Base-by-base conservation (phyloP, 2,113 vertebrate species). In the Lagopus muta region DNA sequence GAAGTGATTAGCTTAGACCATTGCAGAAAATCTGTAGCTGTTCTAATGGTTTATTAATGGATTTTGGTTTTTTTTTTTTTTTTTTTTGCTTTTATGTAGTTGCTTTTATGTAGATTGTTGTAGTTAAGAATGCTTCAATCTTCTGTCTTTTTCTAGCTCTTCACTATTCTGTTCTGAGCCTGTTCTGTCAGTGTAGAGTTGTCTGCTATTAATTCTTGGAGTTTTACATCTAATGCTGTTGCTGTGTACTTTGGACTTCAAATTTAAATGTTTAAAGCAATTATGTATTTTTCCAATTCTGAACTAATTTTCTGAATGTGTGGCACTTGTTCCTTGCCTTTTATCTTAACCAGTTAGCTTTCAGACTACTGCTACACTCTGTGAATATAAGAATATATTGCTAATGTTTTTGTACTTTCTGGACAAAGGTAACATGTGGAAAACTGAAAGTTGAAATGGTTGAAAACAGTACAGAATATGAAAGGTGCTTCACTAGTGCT, bases 261-360 rank as follows among this genome's bases (percentile, higher is more conserved):
- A 13, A 34, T 52, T 34, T 62, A 71, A 21, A 55, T 25, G 8
- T 71, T 69, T 72, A 61, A 50, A 92, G 20, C 7, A 27, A 11
- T 15, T 36, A 2, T 1, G 0, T 34, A 4, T 65, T 32, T 50
- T 77, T 18, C 13, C n/a, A 5, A 5, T 66, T 83, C 57, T 28
- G 62, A 60, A 13, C 62, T 54, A 21, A 20, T 72, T 84, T 86
- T 85, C 22, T 60, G n/a, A 10, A 14, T 86, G 30, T 8, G 14
- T 50, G 32, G 64, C 27, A 52, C n/a, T 79, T 72, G 28, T 28
- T 91, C 69, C 50, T 62, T 83, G 58, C n/a, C 13, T 13, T 55
- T 83, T 90, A 19, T 8, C 82, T 76, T 54, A 36, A 45, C 14
- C 2, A 7, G 21, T 60, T 84, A 64, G 9, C n/a, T 85, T 65